Base-by-base conservation (phyloP, 1,140 invertebrate genomes). In the Drosophila ficusphila region DNA sequence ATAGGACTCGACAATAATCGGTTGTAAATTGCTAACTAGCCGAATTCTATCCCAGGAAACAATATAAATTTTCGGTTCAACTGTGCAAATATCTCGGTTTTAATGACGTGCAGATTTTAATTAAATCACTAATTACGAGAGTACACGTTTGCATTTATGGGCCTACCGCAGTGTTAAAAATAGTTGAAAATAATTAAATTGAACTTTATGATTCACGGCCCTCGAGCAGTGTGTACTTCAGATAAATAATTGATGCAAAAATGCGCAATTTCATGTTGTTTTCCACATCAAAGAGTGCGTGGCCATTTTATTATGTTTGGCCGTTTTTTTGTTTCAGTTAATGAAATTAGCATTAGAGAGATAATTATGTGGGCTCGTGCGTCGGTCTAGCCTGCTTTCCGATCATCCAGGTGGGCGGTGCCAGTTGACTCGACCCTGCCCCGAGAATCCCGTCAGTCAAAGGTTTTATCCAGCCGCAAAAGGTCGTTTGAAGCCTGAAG, bases 61-160 rank as follows among this genome's bases (percentile, higher is more conserved):
- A 31, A 36, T 46, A 49, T 14, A n/a, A 29, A 23, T 76, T 79
- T 46, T 54, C 64, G 39, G 16, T 14, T 36, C 41, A 31, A 29
- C 27, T 48, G 18, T 2, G 38, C 27, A 18, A 33, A 60, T 54
- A 46, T 36, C 31, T 61, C 21, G 6, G 12, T 54, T 83, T 41
- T 41, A 79, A 72, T 85, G 54, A 56, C 61, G 61, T 76, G 70
- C 18, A 51, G 60, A 72, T 79, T 85, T 85, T 79, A 83, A 83
- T 85, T 79, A 76, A 83, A 83, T 76, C 60, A 62, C 64, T 72
- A 79, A 82, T 83, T 83, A 82, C 76, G 69, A 69, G 41, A 49
- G 65, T 52, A 65, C 69, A 70, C 46, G 78, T 44, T 65, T 36
- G 62, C 52, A 51, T 46, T 44, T 39, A 64, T 82, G 47, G 39